Evolutionary conservation across 2,113 vertebrate species (phyloP).

Genomic region (Brachirus orientalis): DNA sequence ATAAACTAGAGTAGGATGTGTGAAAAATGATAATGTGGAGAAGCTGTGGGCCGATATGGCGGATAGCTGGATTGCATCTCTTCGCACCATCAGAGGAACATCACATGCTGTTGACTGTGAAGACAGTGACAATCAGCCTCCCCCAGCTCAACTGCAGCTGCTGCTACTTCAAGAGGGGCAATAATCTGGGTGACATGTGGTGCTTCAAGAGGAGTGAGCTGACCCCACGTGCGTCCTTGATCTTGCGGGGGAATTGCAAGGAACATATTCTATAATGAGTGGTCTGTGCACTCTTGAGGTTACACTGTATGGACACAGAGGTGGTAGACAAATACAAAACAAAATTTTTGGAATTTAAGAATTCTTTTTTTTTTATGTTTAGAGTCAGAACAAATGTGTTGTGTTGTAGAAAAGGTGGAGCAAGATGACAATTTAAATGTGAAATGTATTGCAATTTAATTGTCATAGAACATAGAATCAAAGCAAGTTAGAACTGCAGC

Average conservation of each 20-base stretch:
- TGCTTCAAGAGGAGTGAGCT: constrained; percentile 11
- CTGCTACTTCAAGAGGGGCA: constrained; percentile 10
- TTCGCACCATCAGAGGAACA: constrained; percentile 72
- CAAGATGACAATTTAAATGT: too few species aligned
- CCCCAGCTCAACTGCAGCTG: constrained; percentile 40
- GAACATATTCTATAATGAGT: constrained; percentile 7
- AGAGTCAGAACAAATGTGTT: too few species aligned
- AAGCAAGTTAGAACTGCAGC: too few species aligned
- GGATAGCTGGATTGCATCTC: constrained; percentile 72
- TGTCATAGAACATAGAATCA: too few species aligned
- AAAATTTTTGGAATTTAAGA: too few species aligned
- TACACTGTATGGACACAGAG: too few species aligned
- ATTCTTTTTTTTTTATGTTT: too few species aligned
- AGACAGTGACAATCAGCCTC: constrained; percentile 47
- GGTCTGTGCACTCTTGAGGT: not conserved
- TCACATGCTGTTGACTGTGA: constrained; percentile 41
- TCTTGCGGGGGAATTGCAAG: not conserved
- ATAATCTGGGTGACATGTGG: constrained; percentile 5
- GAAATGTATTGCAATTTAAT: too few species aligned
- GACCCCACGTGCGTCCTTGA: constrained; percentile 24
- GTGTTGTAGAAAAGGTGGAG: too few species aligned
- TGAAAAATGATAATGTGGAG: constrained; percentile 46
- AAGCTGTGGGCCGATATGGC: constrained; percentile 32
- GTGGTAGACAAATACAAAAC: too few species aligned
- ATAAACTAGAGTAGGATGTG: constrained; percentile 38